Conservation (phyloP, 2,797 vertebrate species). For the Semotilus atromaculatus region DNA sequence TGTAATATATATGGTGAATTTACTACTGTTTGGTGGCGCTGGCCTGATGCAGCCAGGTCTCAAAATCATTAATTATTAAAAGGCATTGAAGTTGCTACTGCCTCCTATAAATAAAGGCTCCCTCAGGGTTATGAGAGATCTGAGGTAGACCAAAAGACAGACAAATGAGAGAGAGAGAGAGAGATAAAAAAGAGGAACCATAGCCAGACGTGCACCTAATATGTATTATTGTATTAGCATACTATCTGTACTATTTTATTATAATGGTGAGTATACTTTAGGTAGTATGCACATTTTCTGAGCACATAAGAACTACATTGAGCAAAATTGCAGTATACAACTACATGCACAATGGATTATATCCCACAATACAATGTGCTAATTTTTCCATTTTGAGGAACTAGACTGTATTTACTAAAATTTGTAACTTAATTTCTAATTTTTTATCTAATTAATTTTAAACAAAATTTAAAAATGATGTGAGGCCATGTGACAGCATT, state of each 20-base stretch:
- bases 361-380: neutral
- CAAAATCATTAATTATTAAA: conserved; percentile 64
- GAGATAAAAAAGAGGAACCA: neutral
- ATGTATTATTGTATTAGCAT: neutral
- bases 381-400: neutral
- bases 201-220: neutral
- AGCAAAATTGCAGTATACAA: neutral
- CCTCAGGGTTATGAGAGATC: conserved; percentile 53
- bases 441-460: neutral
- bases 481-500: no score
- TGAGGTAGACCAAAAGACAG: conserved; percentile 57
- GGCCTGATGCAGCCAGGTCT: conserved; percentile 44
- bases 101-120: conserved; percentile 61
- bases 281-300: neutral
- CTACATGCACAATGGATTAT: neutral
- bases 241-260: neutral
- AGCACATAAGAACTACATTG: neutral
- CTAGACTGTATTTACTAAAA: neutral
- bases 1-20: conserved; percentile 54
- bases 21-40: conserved; percentile 34
- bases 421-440: neutral
- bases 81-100: conserved; percentile 62
- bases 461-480: no score
- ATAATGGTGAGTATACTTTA: neutral
- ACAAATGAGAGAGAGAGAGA: neutral